Evolutionary conservation across 2,113 vertebrate species (phyloP).

Genomic region (Prunella himalayana): DNA sequence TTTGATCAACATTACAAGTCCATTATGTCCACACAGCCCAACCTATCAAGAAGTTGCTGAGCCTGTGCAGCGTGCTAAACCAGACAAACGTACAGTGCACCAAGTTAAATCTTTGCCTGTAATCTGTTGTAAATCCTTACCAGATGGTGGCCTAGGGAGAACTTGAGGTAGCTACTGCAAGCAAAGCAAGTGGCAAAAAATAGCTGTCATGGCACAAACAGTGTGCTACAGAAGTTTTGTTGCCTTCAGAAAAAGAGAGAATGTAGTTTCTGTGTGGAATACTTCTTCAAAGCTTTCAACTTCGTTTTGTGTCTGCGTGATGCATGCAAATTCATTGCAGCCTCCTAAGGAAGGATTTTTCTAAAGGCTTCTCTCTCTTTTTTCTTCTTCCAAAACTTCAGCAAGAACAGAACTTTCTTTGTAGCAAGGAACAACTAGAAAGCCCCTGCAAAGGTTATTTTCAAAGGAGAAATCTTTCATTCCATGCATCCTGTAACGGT

Average conservation of each 20-base stretch:
- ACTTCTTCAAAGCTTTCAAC: background rate
- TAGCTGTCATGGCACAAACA: background rate
- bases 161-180: background rate
- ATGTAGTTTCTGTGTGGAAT: background rate
- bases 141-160: slow-evolving; percentile 55
- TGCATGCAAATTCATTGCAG: slow-evolving; percentile 24
- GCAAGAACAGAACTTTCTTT: slow-evolving; percentile 27
- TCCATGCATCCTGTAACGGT: background rate
- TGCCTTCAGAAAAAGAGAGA: background rate
- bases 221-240: background rate
- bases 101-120: background rate
- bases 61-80: background rate
- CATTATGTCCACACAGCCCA: background rate
- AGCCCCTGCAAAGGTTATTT: background rate
- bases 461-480: slow-evolving; percentile 24
- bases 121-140: slow-evolving; percentile 55
- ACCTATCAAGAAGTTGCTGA: background rate
- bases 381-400: background rate
- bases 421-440: background rate
- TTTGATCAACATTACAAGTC: background rate
- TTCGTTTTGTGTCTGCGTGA: background rate
- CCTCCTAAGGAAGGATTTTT: slow-evolving; percentile 9
- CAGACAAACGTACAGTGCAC: background rate
- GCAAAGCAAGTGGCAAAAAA: background rate
- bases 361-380: background rate